Conservation (phyloP, 1,140 invertebrate genomes). For the Spodoptera litura region DNA sequence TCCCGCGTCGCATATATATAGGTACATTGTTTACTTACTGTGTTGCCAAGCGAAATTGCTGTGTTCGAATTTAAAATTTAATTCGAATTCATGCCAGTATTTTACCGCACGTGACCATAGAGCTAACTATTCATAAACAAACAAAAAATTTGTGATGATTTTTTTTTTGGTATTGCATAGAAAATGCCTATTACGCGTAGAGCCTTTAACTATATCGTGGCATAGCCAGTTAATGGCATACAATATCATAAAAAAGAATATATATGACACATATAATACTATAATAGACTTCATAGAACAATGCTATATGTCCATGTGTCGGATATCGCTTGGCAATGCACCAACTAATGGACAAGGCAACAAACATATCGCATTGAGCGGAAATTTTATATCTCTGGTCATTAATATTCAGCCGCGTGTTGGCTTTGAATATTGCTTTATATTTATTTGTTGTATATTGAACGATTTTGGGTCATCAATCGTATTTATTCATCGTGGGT, state of each 20-base stretch:
- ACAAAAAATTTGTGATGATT: no score
- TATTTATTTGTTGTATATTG: conserved; percentile 27
- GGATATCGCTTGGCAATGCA: conserved; percentile 45
- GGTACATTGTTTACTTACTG: no score
- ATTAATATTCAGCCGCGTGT: conserved; percentile 25
- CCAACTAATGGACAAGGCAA: conserved; percentile 47
- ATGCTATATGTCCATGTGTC: conserved; percentile 27
- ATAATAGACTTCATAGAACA: conserved; percentile 37
- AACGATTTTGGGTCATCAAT: conserved; percentile 8
- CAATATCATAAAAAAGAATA: neutral
- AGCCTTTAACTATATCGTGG: no score
- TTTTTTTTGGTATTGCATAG: neutral
- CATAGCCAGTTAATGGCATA: no score
- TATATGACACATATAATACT: conserved; percentile 25
- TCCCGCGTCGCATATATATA: no score
- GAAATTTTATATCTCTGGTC: conserved; percentile 46
- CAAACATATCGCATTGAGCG: conserved; percentile 38
- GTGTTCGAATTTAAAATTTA: no score
- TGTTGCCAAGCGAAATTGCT: no score
- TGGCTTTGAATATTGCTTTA: conserved; percentile 34
- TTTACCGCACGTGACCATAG: no score
- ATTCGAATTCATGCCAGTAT: no score
- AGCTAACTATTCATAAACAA: no score
- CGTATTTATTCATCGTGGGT: neutral
- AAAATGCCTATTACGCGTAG: no score